A percentile compares a stretch with the other conserved stretches of the same genome.
Evolutionary conservation across 1,140 invertebrate genomes (phyloP).

Genomic region (Drosophila busckii): DNA sequence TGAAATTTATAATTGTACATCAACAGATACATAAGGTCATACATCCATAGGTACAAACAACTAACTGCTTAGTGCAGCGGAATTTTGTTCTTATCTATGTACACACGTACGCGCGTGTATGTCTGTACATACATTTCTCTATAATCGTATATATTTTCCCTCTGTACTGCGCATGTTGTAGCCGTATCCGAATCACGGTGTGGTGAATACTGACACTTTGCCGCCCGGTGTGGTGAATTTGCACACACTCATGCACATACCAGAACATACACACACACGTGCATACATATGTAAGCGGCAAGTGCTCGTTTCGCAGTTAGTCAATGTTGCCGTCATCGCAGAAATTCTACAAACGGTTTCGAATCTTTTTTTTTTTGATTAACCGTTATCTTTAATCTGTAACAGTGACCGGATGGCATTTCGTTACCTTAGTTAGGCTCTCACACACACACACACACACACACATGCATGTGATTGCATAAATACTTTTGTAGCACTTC

Average conservation of each 20-base stretch:
- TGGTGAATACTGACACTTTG: constrained; percentile 39
- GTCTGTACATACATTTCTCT: constrained; percentile 40
- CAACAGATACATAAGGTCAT: neutral
- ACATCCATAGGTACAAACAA: neutral
- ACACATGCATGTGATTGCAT: neutral
- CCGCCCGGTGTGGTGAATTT: constrained; percentile 48
- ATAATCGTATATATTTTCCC: constrained; percentile 25
- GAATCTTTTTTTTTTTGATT: constrained; percentile 46
- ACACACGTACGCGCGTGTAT: too few species aligned
- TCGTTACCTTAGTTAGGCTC: constrained; percentile 16
- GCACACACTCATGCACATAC: constrained; percentile 1
- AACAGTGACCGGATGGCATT: constrained; percentile 35
- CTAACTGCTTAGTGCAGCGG: constrained; percentile 25
- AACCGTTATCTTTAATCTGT: constrained; percentile 44
- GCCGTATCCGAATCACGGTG: constrained; percentile 46
- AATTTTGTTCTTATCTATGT: constrained; percentile 41
- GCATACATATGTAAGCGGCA: constrained; percentile 4
- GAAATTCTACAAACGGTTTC: constrained; percentile 49
- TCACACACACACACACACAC: constrained; percentile 9
- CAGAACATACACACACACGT: constrained; percentile 2
- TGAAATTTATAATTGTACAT: constrained; percentile 1
- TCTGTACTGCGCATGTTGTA: constrained; percentile 59
- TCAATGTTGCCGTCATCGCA: constrained; percentile 63
- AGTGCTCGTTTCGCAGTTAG: constrained; percentile 29
- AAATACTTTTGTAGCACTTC: constrained; percentile 19